A percentile compares a stretch with the other conserved stretches of the same genome.
Conservation (phyloP, 2,888 invertebrate species). For the Leucophora obtusa region DNA sequence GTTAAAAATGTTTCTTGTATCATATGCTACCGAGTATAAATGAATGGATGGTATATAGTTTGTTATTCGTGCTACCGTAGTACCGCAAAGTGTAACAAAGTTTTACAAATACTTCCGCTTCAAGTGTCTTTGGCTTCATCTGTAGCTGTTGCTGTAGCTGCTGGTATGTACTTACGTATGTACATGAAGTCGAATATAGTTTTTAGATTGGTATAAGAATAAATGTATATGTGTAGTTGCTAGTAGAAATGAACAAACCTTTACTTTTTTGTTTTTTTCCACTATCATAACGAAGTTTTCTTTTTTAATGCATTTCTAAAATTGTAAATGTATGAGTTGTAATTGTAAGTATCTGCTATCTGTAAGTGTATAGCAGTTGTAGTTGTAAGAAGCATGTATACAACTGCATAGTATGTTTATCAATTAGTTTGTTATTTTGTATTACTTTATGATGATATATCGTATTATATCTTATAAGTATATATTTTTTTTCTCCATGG, state of each 20-base stretch:
- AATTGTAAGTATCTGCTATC: neutral
- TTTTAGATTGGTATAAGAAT: neutral
- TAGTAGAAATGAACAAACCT: constrained; percentile 34
- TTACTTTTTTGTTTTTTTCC: constrained; percentile 16
- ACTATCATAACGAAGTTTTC: constrained; percentile 29
- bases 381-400: neutral
- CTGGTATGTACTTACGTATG: neutral
- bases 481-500: neutral
- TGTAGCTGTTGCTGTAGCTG: constrained; percentile 5
- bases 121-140: constrained; percentile 53
- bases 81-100: constrained; percentile 58
- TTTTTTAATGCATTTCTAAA: constrained; percentile 50
- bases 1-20: constrained; percentile 46
- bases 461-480: neutral
- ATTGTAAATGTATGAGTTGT: constrained; percentile 29
- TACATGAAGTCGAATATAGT: neutral
- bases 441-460: constrained; percentile 23
- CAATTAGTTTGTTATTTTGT: constrained; percentile 54
- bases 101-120: constrained; percentile 59
- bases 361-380: neutral
- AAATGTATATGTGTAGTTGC: neutral
- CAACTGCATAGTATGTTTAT: constrained; percentile 48
- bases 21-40: constrained; percentile 16
- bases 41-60: constrained; percentile 21
- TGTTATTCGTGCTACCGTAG: constrained; percentile 19